Percentiles rank a stretch among this genome's conserved stretches.
phyloP scores from a whole-genome alignment of 2,797 vertebrate species.

The Oryzias sinensis region DNA sequence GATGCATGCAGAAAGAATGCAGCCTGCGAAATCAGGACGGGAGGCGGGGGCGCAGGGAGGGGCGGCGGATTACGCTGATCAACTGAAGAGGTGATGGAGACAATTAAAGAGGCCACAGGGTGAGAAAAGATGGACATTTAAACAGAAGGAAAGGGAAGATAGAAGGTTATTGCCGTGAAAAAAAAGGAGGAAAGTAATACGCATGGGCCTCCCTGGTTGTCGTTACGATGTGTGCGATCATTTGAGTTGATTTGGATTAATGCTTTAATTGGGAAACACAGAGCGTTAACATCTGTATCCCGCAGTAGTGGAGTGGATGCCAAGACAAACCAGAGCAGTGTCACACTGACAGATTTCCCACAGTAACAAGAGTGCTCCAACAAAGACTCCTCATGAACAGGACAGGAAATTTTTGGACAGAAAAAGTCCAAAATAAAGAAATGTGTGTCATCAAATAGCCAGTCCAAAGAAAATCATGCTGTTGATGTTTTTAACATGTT shows the following conservation, averaged over 20 bases:
- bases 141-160: slow-evolving; percentile 54
- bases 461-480: slow-evolving; percentile 1
- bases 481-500: no score
- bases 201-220: slow-evolving; percentile 60
- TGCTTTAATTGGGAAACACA: slow-evolving; percentile 83
- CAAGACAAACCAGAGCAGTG: slow-evolving; percentile 77
- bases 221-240: slow-evolving; percentile 69
- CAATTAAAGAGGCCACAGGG: slow-evolving; percentile 73
- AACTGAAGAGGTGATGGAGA: slow-evolving; percentile 74
- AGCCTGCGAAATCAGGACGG: slow-evolving; percentile 72
- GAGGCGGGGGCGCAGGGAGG: slow-evolving; percentile 20
- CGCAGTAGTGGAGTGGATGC: slow-evolving; percentile 68
- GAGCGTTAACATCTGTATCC: slow-evolving; percentile 79
- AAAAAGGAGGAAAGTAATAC: slow-evolving; percentile 44
- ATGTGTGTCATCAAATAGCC: slow-evolving; percentile 49
- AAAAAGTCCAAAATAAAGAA: slow-evolving; percentile 33
- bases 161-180: slow-evolving; percentile 33
- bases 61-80: slow-evolving; percentile 62
- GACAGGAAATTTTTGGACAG: slow-evolving; percentile 50
- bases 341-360: slow-evolving; percentile 69
- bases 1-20: slow-evolving; percentile 76
- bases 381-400: slow-evolving; percentile 54
- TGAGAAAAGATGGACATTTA: slow-evolving; percentile 71
- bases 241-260: slow-evolving; percentile 84
- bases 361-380: slow-evolving; percentile 61